These are phyloP conservation scores for Leucosticte australis DNA, from an alignment of 2,113 vertebrate genomes.

Conservation along the genomic window DNA sequence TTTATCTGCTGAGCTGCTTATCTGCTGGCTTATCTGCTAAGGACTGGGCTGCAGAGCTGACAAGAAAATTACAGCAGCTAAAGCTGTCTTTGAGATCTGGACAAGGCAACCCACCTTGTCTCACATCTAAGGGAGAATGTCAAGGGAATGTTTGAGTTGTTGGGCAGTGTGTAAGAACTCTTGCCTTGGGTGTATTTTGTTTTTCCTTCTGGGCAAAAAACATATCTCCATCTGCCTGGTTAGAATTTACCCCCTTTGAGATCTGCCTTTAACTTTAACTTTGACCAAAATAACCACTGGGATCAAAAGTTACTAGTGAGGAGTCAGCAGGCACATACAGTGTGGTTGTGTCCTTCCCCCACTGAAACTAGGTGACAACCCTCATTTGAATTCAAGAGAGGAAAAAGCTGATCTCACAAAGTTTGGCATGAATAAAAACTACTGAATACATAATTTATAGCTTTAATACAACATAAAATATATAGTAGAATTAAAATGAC, in stretches of 20 bases:
- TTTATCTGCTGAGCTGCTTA: conserved; percentile 46
- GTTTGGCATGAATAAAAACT: neutral
- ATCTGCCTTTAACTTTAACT: neutral
- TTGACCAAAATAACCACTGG: neutral
- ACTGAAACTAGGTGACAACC: neutral
- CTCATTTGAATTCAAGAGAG: neutral
- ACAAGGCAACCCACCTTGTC: neutral
- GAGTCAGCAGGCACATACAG: neutral
- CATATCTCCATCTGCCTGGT: neutral
- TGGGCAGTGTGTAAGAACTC: neutral
- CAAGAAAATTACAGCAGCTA: neutral
- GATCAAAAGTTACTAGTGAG: neutral
- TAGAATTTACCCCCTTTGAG: neutral
- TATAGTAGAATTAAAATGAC: neutral
- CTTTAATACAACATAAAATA: neutral
- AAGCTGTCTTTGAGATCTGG: neutral
- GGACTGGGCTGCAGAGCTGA: neutral
- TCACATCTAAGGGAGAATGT: neutral
- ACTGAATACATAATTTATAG: neutral
- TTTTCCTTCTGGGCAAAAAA: neutral
- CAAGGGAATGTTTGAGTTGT: neutral
- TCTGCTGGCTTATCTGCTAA: neutral
- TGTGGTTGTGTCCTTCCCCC: neutral
- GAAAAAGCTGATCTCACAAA: neutral
- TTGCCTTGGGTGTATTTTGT: neutral